Evolutionary conservation across 2,888 invertebrate species (phyloP).

Genomic region (Mantis religiosa): DNA sequence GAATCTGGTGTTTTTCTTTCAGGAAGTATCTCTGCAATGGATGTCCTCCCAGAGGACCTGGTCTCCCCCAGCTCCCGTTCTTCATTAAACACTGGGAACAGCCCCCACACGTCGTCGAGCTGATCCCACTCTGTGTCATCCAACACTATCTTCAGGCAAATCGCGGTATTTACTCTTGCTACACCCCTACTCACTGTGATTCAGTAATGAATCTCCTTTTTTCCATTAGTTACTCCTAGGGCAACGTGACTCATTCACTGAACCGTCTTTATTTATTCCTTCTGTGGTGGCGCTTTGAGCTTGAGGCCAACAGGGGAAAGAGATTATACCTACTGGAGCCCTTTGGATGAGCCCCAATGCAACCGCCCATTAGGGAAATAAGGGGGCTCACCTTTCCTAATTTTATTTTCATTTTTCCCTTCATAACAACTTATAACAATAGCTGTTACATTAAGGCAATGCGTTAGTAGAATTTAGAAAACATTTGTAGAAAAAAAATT

Average conservation of each 20-base stretch:
- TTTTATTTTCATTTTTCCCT: no score
- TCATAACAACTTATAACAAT: no score
- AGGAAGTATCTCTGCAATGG: neutral
- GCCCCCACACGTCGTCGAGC: neutral
- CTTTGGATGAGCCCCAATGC: neutral
- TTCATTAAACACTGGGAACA: neutral
- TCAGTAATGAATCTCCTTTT: constrained; percentile 2
- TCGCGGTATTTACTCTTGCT: constrained; percentile 10
- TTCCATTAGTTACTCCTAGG: neutral
- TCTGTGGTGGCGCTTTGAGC: neutral
- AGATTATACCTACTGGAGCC: neutral
- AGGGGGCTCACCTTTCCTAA: no score
- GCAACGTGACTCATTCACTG: neutral
- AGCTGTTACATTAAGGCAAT: no score
- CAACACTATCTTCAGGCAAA: constrained; percentile 8
- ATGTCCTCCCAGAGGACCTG: neutral
- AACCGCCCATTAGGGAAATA: no score
- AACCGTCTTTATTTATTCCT: neutral
- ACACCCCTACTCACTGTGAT: neutral
- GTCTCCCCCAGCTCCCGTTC: neutral
- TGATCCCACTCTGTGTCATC: neutral
- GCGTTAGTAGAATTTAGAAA: no score
- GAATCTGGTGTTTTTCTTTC: neutral
- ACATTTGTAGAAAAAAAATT: no score
- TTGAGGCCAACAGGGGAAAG: neutral